These are phyloP conservation scores for Drosophila hawaiiensis DNA, from an alignment of 2,888 invertebrate species.

Conservation along the genomic window DNA sequence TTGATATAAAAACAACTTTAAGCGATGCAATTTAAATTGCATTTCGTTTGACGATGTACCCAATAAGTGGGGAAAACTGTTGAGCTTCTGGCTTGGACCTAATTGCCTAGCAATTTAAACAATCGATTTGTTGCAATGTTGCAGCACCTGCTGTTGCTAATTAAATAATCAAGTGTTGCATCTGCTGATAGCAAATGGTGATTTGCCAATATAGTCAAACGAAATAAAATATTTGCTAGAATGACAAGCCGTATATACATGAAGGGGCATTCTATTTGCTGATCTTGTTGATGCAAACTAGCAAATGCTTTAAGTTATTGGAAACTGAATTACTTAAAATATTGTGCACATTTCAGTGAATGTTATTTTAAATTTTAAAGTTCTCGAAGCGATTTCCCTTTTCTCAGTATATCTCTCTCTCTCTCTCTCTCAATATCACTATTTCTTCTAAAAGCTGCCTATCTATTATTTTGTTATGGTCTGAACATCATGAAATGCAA, in stretches of 20 bases:
- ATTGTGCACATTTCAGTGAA: conserved; percentile 21
- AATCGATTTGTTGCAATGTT: conserved; percentile 56
- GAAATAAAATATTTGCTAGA: conserved; percentile 34
- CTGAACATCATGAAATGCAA: conserved; percentile 49
- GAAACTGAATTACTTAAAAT: conserved; percentile 44
- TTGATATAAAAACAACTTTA: neutral
- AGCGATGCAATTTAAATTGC: neutral
- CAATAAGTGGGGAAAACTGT: conserved; percentile 31
- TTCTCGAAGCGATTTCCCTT: conserved; percentile 12
- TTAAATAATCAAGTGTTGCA: conserved; percentile 49
- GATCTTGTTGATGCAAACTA: conserved; percentile 1
- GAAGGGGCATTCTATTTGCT: conserved; percentile 9
- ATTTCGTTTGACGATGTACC: conserved; percentile 9
- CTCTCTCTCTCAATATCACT: neutral
- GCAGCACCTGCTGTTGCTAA: conserved; percentile 19
- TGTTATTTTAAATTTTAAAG: conserved; percentile 49
- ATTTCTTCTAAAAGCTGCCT: neutral
- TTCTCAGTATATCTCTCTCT: neutral
- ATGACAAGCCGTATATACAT: neutral
- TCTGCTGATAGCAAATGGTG: conserved; percentile 29
- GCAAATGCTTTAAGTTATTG: conserved; percentile 13
- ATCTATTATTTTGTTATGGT: conserved; percentile 3
- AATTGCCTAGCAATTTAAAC: conserved; percentile 33
- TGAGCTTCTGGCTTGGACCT: conserved; percentile 11
- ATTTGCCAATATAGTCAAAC: conserved; percentile 17